Conservation (phyloP, 2,797 vertebrate genomes). For the Siniperca scherzeri region DNA sequence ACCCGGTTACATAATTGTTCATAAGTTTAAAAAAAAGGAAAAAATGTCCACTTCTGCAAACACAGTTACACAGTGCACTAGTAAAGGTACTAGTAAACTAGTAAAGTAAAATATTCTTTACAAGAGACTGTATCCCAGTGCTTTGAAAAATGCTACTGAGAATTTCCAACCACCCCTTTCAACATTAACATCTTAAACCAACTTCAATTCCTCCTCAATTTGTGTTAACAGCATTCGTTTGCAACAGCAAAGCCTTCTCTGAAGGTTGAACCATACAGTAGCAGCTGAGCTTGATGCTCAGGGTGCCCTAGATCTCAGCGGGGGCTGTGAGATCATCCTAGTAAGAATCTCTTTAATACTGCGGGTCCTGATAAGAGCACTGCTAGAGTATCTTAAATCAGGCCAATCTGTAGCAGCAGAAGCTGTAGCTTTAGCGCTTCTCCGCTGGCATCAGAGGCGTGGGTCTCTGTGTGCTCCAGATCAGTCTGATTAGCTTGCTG, state of each 20-base stretch:
- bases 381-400: conserved; percentile 77
- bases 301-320: conserved; percentile 65
- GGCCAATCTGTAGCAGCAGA: conserved; percentile 70
- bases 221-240: conserved; percentile 42
- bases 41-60: not conserved
- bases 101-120: conserved; percentile 32
- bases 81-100: too few species aligned
- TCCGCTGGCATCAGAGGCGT: conserved; percentile 44
- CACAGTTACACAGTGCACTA: not conserved
- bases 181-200: conserved; percentile 24
- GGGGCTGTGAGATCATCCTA: conserved; percentile 72
- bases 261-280: conserved; percentile 49
- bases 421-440: conserved; percentile 57
- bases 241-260: conserved; percentile 50
- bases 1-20: not conserved
- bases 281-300: conserved; percentile 52
- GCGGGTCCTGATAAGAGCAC: conserved; percentile 72
- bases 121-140: not conserved
- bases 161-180: conserved; percentile 34
- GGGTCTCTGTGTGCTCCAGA: conserved; percentile 70
- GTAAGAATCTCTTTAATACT: conserved; percentile 77
- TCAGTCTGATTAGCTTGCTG: conserved; percentile 83
- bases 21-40: not conserved
- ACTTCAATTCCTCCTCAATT: conserved; percentile 30
- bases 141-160: not conserved